These are phyloP conservation scores for Erebia palarica DNA, from an alignment of 2,888 invertebrate genomes.

Conservation along the genomic window DNA sequence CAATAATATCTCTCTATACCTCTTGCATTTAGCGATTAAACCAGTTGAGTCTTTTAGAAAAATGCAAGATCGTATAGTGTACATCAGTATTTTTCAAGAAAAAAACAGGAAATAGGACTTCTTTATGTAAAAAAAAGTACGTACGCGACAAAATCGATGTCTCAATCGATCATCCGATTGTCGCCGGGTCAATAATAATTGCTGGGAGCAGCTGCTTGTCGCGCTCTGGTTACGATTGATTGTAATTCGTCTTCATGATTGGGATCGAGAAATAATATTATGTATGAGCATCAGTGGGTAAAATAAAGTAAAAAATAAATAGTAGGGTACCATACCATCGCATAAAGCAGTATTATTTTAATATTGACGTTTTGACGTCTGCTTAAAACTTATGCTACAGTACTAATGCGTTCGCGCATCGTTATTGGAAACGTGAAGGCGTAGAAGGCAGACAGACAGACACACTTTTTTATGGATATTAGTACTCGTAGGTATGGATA, in stretches of 20 bases:
- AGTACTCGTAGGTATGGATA: background rate
- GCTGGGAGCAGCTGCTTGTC: conserved; percentile 14
- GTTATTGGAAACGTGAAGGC: no score
- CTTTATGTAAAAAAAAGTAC: no score
- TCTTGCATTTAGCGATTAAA: background rate
- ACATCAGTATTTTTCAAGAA: background rate
- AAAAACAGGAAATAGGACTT: background rate
- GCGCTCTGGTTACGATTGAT: conserved; percentile 3
- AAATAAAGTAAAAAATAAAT: no score
- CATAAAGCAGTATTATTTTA: no score
- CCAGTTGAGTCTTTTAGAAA: background rate
- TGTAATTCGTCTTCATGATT: conserved; percentile 14
- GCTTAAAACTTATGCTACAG: no score
- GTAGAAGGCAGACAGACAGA: no score
- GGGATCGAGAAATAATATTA: background rate
- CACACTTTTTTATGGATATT: no score
- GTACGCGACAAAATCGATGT: background rate
- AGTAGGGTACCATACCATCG: no score
- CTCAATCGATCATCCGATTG: background rate
- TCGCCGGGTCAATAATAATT: conserved; percentile 19
- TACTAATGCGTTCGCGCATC: no score
- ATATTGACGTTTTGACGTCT: no score
- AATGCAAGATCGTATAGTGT: background rate
- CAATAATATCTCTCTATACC: no score
- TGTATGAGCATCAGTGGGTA: background rate